Conservation (phyloP, 2,113 vertebrate species). For the Siphamia tubifer region DNA sequence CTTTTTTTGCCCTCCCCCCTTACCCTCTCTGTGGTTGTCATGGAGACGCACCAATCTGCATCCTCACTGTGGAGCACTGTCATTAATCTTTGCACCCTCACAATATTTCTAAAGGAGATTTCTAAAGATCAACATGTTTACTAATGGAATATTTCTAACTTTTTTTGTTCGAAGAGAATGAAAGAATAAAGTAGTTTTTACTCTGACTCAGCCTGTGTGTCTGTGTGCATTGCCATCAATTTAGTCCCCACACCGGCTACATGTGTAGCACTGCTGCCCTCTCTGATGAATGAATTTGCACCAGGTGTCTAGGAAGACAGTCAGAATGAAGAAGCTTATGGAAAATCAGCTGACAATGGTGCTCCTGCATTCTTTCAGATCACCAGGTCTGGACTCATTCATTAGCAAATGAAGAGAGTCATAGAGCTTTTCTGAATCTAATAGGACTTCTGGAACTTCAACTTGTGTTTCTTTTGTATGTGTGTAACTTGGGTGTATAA, state of each 20-base stretch:
- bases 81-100: slow-evolving; percentile 73
- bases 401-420: slow-evolving; percentile 15
- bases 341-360: slow-evolving; percentile 35
- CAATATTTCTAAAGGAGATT: slow-evolving; percentile 71
- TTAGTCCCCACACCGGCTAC: background rate
- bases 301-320: slow-evolving; percentile 43
- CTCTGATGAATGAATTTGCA: slow-evolving; percentile 48
- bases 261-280: background rate
- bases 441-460: background rate
- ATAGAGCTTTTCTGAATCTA: slow-evolving; percentile 13
- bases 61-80: slow-evolving; percentile 66
- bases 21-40: slow-evolving; percentile 59
- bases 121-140: slow-evolving; percentile 76
- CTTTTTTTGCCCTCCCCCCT: slow-evolving; percentile 16
- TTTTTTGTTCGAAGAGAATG: slow-evolving; percentile 76
- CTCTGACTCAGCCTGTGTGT: slow-evolving; percentile 32
- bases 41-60: slow-evolving; percentile 63
- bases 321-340: slow-evolving; percentile 36
- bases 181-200: slow-evolving; percentile 83
- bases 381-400: slow-evolving; percentile 32
- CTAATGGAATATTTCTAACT: slow-evolving; percentile 74
- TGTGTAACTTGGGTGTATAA: background rate
- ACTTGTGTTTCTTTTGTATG: background rate
- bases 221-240: background rate
- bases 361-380: background rate